Base-by-base conservation (phyloP, 2,888 invertebrate species). In the Cephus nigrinus region DNA sequence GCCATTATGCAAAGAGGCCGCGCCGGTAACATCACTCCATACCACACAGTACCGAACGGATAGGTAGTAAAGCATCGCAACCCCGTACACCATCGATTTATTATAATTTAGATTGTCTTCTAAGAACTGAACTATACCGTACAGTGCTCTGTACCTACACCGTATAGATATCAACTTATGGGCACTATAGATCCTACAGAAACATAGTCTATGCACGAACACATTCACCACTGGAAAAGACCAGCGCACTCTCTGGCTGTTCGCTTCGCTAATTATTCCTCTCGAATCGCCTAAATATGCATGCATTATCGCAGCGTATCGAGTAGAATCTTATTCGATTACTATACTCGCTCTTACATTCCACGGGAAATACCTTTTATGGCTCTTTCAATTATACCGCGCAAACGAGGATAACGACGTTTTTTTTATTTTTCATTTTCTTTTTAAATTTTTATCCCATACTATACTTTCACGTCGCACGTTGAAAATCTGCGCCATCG, bases 101-200 rank as follows among this genome's bases (percentile, higher is more conserved):
- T 90, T 90, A 88, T 90, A 90, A 90, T 88, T 88, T 86, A 86
- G 86, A 89, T 88, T 86, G 86, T 86, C 88, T 87, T 85, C 86
- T 82, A 84, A 86, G 87, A 86, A 86, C 84, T 84, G 81, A 79
- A 77, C 84, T 83, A 82, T 76, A 78, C 31, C 69, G 35, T 77
- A 77, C 36, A 77, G 23, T 40, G 55, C 55, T 55, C 23, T 55
- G 55, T 55, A 55, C 55, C 9, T 23, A 55, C 23, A 55, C 55
- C 23, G 9, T 55, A 55, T 55, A 55, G 5, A 55, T 55, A 23
- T 23, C 9, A 55, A 23, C 55, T 23, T 55, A 55, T 55, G 55
- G 55, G 23, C 23, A 55, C 23, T 55, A 55, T 55, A 55, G 55
- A 55, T 55, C 23, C 23, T 55, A 23, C 55, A 55, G 55, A 55